These are phyloP conservation scores for Callimorpha dominula DNA, from an alignment of 2,888 invertebrate species.

Conservation along the genomic window DNA sequence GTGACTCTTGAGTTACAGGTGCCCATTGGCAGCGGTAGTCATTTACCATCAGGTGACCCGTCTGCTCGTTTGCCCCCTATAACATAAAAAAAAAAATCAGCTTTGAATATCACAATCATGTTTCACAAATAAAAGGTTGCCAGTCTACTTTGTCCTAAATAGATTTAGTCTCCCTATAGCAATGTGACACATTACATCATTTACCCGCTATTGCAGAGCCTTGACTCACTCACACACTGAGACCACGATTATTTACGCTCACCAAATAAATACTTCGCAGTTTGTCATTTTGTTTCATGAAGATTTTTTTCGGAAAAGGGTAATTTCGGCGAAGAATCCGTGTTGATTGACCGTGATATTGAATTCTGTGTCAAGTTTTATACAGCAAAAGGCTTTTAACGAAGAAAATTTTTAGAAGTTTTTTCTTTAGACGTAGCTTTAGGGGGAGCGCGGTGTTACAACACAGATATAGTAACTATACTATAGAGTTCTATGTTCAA, in stretches of 20 bases:
- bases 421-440: too few relatives aligned
- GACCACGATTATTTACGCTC: conserved; percentile 41
- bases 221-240: conserved; percentile 20
- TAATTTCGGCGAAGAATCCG: conserved; percentile 23
- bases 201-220: conserved; percentile 26
- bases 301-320: conserved; percentile 17
- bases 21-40: too few relatives aligned
- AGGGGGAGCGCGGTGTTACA: too few relatives aligned
- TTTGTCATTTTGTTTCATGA: conserved; percentile 41
- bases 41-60: too few relatives aligned
- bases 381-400: neutral
- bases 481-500: too few relatives aligned
- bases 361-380: conserved; percentile 1
- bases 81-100: too few relatives aligned
- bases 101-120: neutral
- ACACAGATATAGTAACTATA: too few relatives aligned
- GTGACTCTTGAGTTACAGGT: too few relatives aligned
- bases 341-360: conserved; percentile 22
- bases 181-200: conserved; percentile 46
- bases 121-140: neutral
- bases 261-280: conserved; percentile 48
- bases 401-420: neutral
- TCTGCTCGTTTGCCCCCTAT: too few relatives aligned
- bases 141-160: conserved; percentile 1
- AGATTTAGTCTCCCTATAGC: conserved; percentile 16